These are phyloP conservation scores for Allygus modestus DNA, from an alignment of 2,888 invertebrate species.

Conservation along the genomic window DNA sequence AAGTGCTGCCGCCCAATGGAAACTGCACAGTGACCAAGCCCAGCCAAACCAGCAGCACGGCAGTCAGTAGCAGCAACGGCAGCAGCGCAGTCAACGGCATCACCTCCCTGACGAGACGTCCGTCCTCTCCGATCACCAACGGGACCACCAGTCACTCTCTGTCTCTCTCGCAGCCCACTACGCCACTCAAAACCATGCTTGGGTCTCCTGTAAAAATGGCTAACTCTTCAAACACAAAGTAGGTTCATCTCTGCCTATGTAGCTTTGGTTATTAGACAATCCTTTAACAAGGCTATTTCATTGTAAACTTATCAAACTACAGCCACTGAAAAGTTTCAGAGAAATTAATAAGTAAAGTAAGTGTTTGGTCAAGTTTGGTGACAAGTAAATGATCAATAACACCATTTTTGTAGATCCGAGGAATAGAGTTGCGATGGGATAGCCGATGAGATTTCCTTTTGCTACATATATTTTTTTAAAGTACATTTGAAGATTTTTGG, in stretches of 20 bases:
- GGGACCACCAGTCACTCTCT: constrained; percentile 2
- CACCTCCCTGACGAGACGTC: background rate
- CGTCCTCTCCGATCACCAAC: constrained; percentile 30
- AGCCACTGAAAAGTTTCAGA: background rate
- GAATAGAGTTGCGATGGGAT: constrained; percentile 16
- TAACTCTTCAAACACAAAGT: constrained; percentile 31
- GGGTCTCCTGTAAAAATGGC: background rate
- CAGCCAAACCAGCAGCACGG: constrained; percentile 26
- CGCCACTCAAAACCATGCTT: constrained; percentile 43
- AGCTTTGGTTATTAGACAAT: background rate
- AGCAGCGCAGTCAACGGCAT: constrained; percentile 44
- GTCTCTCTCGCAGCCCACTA: background rate
- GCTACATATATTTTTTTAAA: constrained; percentile 42
- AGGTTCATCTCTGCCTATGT: background rate
- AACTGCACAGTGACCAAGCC: constrained; percentile 53
- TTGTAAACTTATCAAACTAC: background rate
- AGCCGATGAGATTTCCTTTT: constrained; percentile 54
- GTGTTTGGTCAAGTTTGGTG: background rate
- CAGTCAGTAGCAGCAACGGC: background rate
- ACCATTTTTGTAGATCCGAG: background rate
- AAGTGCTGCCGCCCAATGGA: background rate
- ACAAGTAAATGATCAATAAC: too few species aligned
- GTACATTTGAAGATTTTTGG: constrained; percentile 53
- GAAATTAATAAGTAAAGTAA: background rate
- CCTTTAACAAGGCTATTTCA: constrained; percentile 37